Evolutionary conservation across 2,888 invertebrate genomes (phyloP), one percentile per base, ranked within the genome.

Genomic region (Pollenia amentaria): DNA sequence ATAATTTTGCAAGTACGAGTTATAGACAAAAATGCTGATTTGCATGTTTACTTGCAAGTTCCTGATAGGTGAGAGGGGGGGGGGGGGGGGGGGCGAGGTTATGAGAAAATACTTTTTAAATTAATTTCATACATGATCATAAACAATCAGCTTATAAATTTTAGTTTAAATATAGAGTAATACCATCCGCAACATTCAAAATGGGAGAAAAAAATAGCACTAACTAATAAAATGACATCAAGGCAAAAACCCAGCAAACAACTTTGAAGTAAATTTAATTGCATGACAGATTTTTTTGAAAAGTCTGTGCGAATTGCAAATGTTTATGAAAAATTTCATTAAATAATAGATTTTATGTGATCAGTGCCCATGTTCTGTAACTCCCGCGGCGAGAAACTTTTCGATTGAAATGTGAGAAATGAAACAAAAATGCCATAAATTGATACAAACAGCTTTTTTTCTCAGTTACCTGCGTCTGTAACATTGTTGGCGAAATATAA

Each of bases 101-200:
- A 72, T 21, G 40, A 10, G 12, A 57, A 18, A 38, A 21, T 53
- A 53, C 46, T 11, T 55, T 73, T 55, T n/a, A 64, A 86, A 87
- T 84, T 80, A 72, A 87, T 83, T 83, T 75, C 21, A 48, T 70
- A 82, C 76, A 80, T 62, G 80, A 72, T 80, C 83, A 80, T 83
- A 72, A 87, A 72, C 79, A 83, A 79, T 48, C 75, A 65, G 40
- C 76, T 83, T 83, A 79, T 76, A 62, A 65, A 69, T 53, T 69
- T 53, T 8, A 51, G n/a, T 67, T 51, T 38, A 60, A 67, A 75
- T 67, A 16, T 1, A 81, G 10, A 60, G 29, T 12, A 1, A 29
- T 14, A 21, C 11, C 7, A 40, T 14, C 8, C 14, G 12, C 14
- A 60, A 14, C 38, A 46, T 9, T 9, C 16, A 11, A 4, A 29